Conservation (phyloP, 2,797 vertebrate genomes). For the Sebastes kiyomatsui region DNA sequence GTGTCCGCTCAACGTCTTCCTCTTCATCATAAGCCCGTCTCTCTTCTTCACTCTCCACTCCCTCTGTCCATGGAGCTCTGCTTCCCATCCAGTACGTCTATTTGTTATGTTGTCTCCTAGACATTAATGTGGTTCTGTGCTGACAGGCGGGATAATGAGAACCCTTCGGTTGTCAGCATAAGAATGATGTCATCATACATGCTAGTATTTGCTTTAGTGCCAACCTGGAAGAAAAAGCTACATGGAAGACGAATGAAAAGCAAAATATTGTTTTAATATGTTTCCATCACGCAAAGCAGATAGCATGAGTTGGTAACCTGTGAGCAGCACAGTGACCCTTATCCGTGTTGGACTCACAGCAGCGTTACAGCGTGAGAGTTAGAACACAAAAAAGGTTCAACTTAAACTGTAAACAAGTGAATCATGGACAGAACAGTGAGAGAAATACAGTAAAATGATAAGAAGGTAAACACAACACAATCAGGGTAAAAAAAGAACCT, state of each 20-base stretch:
- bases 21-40: not conserved
- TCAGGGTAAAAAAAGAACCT: not conserved
- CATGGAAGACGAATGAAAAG: not conserved
- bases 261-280: conserved; percentile 4
- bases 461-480: not conserved
- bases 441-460: not conserved
- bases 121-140: not conserved
- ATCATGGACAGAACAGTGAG: not conserved
- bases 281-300: conserved; percentile 2
- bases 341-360: not conserved
- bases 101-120: conserved; percentile 14
- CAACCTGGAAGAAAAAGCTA: not conserved
- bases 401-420: not conserved
- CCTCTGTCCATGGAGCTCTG: not conserved
- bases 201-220: not conserved
- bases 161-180: not conserved
- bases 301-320: not conserved
- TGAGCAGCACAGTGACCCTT: not conserved
- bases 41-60: not conserved
- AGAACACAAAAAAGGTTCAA: not conserved
- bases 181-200: conserved; percentile 2
- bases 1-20: not conserved
- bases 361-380: not conserved
- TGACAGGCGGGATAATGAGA: conserved; percentile 3
- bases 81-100: not conserved